Conservation (phyloP, 2,113 vertebrate species). For the Catharus fuscescens region DNA sequence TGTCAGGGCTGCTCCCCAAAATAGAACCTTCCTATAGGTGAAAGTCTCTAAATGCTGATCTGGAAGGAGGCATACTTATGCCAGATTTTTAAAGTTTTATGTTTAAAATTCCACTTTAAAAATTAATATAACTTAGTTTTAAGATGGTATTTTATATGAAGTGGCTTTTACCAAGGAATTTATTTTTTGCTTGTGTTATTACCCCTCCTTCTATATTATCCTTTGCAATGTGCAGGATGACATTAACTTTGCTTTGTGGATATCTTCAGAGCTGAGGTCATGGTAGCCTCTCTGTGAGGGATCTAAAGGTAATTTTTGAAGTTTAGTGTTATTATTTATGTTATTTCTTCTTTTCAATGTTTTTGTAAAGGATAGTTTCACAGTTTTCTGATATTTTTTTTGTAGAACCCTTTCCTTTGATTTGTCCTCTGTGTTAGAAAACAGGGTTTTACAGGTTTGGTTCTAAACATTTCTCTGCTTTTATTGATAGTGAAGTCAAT, state of each 20-base stretch:
- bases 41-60: not conserved
- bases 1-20: not conserved
- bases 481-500: not conserved
- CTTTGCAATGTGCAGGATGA: not conserved
- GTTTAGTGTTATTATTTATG: not conserved
- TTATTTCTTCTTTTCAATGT: not conserved
- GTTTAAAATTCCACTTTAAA: not conserved
- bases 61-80: not conserved
- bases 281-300: not conserved
- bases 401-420: not conserved
- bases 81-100: not conserved
- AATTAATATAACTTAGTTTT: not conserved
- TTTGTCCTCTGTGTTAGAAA: not conserved
- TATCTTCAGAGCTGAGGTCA: not conserved
- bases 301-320: not conserved
- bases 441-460: not conserved
- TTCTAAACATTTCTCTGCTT: not conserved
- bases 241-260: not conserved
- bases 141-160: not conserved
- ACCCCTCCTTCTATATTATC: fast-evolving
- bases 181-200: not conserved
- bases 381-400: not conserved
- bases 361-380: not conserved
- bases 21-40: not conserved
- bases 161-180: not conserved